Base-by-base conservation (phyloP, 2,797 vertebrate species). In the Hippopotamyrus pictus region DNA sequence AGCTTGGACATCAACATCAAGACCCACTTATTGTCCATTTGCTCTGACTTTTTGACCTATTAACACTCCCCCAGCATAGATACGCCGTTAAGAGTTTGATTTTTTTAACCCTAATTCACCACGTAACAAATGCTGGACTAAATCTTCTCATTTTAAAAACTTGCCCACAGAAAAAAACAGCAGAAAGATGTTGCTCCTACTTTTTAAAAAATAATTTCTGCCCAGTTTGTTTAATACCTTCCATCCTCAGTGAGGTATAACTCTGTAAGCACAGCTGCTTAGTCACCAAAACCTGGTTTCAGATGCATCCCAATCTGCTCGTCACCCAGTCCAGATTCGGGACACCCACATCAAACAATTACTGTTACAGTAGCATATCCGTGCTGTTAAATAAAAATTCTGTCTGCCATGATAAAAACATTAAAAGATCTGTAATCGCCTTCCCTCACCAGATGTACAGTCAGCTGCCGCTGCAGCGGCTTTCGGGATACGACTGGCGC, bases 391-490 rank as follows among this genome's bases (percentile, higher is more conserved):
- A 25, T 62, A 62, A 73, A 73, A 73, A 73, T 29, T 69, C 2
- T 69, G 25, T 53, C 3, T 33, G 65, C 65, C 14, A 17, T 73
- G 29, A 73, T 37, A 73, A 37, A 33, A 17, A 29, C 33, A 73
- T 73, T 37, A 29, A 29, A 22, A 84, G 3, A 53, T 17, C 48
- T 85, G 5, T 85, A 25, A 62, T 50, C 14, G 6, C 41, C 44
- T 57, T 54, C 2, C 12, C 1, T 87, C 86, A 79, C 22, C 44
- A 96, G 96, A 89, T 96, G 1, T 96, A 92, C 85, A 62, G 44
- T 62, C 76, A 88, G 89, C 92, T 96, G 90, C 95, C 95, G 1
- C 5, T 94, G 1, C 92, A 94, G 89, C 93, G 88, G 90, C 86
- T 95, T 44, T 90, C 90, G 0, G 95, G 93, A 17, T 96, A 96